These are phyloP conservation scores for Argyrosomus japonicus DNA, from an alignment of 2,113 vertebrate species.

Conservation along the genomic window DNA sequence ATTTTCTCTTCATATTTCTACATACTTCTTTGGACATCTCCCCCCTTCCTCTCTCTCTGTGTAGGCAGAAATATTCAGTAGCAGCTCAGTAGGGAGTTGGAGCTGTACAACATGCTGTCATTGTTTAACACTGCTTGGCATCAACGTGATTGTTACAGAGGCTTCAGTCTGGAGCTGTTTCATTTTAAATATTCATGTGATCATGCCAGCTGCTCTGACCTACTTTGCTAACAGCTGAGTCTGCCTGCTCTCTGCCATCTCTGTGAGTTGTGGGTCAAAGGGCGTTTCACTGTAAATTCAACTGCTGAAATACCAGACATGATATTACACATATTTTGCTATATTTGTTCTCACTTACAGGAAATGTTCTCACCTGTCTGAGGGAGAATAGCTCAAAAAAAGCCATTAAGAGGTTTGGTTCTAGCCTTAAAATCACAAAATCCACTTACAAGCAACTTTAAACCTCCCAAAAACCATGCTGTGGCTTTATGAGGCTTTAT, in stretches of 20 bases:
- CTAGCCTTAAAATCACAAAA: neutral
- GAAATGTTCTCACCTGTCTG: neutral
- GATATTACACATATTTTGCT: neutral
- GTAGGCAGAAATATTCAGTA: constrained; percentile 36
- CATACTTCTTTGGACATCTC: constrained; percentile 9
- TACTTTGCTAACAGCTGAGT: constrained; percentile 77
- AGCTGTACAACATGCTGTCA: constrained; percentile 57
- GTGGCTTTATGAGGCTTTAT: neutral
- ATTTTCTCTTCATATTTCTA: constrained; percentile 17
- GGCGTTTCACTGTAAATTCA: constrained; percentile 47
- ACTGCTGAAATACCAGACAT: constrained; percentile 29
- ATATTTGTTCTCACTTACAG: neutral
- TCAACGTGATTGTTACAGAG: constrained; percentile 56
- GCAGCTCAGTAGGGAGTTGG: constrained; percentile 41
- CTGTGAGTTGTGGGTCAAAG: constrained; percentile 62
- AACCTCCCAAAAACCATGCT: neutral
- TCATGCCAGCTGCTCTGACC: constrained; percentile 76
- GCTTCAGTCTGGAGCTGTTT: constrained; percentile 63
- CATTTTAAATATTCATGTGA: constrained; percentile 76
- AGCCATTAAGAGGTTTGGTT: too few relatives aligned
- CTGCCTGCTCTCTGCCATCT: constrained; percentile 43
- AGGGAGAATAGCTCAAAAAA: neutral
- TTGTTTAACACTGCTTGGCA: constrained; percentile 68
- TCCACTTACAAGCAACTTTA: neutral
- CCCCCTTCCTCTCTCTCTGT: neutral